These are phyloP conservation scores for Microctonus aethiopoides DNA, from an alignment of 2,888 invertebrate species.

Conservation along the genomic window DNA sequence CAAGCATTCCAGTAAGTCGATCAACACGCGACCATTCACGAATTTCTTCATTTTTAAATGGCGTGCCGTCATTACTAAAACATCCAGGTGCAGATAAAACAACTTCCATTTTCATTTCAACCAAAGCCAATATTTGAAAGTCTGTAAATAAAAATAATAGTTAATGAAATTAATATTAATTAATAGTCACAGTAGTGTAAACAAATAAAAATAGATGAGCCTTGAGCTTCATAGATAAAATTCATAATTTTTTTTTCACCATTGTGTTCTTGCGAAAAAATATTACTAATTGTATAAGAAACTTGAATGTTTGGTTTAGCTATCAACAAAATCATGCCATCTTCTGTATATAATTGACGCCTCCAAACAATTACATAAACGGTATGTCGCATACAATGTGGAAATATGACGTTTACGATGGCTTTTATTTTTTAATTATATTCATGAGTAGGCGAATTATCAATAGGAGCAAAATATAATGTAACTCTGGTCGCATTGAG, in stretches of 20 bases:
- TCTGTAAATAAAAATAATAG: not conserved
- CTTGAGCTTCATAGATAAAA: slow-evolving; percentile 1
- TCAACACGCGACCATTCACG: slow-evolving; percentile 71
- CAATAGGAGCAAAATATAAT: not conserved
- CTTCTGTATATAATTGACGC: slow-evolving; percentile 16
- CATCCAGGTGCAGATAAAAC: slow-evolving; percentile 54
- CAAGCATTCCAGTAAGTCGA: slow-evolving; percentile 70
- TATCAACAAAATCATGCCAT: slow-evolving; percentile 6
- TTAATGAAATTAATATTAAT: not conserved
- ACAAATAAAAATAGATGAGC: not conserved
- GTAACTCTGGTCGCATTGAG: not conserved
- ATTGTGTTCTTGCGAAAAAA: not conserved
- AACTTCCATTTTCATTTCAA: slow-evolving; percentile 51
- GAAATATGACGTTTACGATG: not conserved
- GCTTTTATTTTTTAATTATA: not conserved
- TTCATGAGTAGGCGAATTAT: not conserved
- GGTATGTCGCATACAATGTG: slow-evolving; percentile 14
- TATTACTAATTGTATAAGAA: not conserved
- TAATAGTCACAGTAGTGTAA: not conserved
- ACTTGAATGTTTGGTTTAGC: not conserved
- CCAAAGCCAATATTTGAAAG: not conserved
- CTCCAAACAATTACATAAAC: slow-evolving; percentile 13
- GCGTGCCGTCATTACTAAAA: slow-evolving; percentile 56
- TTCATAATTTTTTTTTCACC: not conserved
- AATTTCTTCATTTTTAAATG: slow-evolving; percentile 70